Base-by-base conservation (phyloP, 2,888 invertebrate species). In the Drosophila gaucha region DNA sequence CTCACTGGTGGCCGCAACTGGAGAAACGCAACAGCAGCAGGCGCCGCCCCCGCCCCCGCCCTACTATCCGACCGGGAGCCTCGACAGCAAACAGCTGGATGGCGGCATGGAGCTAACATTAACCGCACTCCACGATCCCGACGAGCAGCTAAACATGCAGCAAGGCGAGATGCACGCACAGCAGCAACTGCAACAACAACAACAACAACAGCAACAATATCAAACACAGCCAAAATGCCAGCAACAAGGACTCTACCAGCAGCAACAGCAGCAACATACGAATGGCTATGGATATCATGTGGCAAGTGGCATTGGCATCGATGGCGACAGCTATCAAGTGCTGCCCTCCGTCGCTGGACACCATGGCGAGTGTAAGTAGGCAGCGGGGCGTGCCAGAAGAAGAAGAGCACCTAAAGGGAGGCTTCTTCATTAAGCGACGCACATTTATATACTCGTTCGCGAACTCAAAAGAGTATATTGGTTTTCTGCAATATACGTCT, bases 211-310 rank as follows among this genome's bases (percentile, higher is more conserved):
- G 6, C 78, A 80, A 30, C 73, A 54, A 31, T 65, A 74, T 39
- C 63, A 58, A 35, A 51, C 67, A 38, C 59, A 74, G 38, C 24
- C 74, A 67, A 86, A 59, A 67, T 76, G 66, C 74, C 49, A 26
- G 26, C 73, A 62, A 55, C 74, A 70, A 49, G 79, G 83, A 18
- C 70, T 74, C 49, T 77, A 36, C 65, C 43, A 44, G 52, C 33
- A 51, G 18, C 69, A 64, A 2, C 36, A n/a, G n/a, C n/a, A n/a
- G n/a, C n/a, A 59, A 28, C 84, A 86, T 28, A 60, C 82, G 64
- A 90, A 89, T 69, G 90, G 90, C 56, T 90, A 90, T 71, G 90
- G 89, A 73, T 90, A 90, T 86, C 90, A 90, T 74, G 87, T 90
- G 89, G 90, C 90, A 87, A 90, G 89, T 84, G 89, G 83, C 74